Base-by-base conservation (phyloP, 2,888 invertebrate species). In the Xestia ashworthii region DNA sequence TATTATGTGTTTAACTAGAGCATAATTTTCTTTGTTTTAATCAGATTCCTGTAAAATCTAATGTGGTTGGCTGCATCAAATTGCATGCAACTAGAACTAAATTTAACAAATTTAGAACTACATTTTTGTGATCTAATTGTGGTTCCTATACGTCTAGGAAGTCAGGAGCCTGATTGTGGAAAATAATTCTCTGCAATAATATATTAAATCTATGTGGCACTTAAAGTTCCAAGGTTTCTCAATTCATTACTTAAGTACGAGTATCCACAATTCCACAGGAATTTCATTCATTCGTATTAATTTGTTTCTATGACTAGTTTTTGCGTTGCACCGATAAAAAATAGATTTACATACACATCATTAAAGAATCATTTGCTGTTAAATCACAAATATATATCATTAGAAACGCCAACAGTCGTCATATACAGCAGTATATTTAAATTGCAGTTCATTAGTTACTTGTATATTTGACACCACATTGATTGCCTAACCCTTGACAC, bases 281-380 rank as follows among this genome's bases (percentile, higher is more conserved):
- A 83, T 83, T 82, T 58, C 58, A 73, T 64, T 66, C 22, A 76
- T 76, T 85, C 50, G 32, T 76, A 81, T 76, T 76, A 64, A 85
- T 76, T 76, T 69, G 69, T 81, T 85, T 85, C 82, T 85, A 70
- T 25, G 60, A 58, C 53, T 81, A 53, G 14, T 74, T 71, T 78
- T 85, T 87, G 74, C 44, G 14, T 68, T 48, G 22, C 16, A 64
- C 1, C 48, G 25, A 75, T 86, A 86, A 87, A 83, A 83, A 76
- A 78, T 67, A 76, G 75, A 87, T 87, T 87, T 58, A 74, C 46
- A 72, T 41, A 62, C 22, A 19, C 69, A 76, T 83, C 75, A 80
- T 85, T 65, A 82, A 85, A 80, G 9, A 80, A 80, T 76, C 85
- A 80, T 86, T 86, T 83, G 73, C 64, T 48, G 32, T 16, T 82